phyloP scores from a whole-genome alignment of 2,888 invertebrate genomes.

The Lepidonotus clava region DNA sequence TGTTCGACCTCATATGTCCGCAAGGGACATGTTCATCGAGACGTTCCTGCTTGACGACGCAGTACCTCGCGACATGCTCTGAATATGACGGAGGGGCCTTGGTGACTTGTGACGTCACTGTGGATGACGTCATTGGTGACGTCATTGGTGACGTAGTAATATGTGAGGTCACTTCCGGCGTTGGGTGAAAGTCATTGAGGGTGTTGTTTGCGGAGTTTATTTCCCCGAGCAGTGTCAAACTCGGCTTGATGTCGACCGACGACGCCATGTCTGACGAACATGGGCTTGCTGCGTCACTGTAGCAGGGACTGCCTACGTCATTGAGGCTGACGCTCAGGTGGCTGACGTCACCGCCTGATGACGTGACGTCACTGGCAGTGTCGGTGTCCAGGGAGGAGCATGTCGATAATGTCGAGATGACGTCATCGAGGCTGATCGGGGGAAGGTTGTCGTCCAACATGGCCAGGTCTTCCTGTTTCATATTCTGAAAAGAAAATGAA shows the following conservation, averaged over 20 bases:
- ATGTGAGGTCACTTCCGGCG: neutral
- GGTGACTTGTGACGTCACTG: neutral
- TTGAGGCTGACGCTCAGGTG: conserved; percentile 9
- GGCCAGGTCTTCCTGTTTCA: neutral
- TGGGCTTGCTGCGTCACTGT: conserved; percentile 31
- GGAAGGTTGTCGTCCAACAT: conserved; percentile 51
- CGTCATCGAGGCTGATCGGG: conserved; percentile 45
- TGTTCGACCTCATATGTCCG: neutral
- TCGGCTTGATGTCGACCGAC: neutral
- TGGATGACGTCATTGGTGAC: neutral
- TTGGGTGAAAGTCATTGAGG: conserved; percentile 22
- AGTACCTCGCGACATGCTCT: conserved; percentile 31
- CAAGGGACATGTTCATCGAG: neutral
- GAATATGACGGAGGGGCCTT: conserved; percentile 33
- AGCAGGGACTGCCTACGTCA: conserved; percentile 16
- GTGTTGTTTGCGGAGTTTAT: conserved; percentile 12
- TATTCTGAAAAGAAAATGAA: neutral
- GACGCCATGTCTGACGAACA: conserved; percentile 6
- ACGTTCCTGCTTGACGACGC: conserved; percentile 31
- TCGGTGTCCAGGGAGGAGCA: conserved; percentile 46
- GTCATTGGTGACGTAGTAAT: neutral
- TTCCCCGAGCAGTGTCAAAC: conserved; percentile 10
- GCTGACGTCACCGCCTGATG: conserved; percentile 13
- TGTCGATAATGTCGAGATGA: conserved; percentile 7
- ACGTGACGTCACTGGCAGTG: conserved; percentile 41